A percentile compares a stretch with the other conserved stretches of the same genome.
These are phyloP conservation scores for Cataglyphis rosenhaueri DNA, from an alignment of 2,888 invertebrate species.

Conservation along the genomic window DNA sequence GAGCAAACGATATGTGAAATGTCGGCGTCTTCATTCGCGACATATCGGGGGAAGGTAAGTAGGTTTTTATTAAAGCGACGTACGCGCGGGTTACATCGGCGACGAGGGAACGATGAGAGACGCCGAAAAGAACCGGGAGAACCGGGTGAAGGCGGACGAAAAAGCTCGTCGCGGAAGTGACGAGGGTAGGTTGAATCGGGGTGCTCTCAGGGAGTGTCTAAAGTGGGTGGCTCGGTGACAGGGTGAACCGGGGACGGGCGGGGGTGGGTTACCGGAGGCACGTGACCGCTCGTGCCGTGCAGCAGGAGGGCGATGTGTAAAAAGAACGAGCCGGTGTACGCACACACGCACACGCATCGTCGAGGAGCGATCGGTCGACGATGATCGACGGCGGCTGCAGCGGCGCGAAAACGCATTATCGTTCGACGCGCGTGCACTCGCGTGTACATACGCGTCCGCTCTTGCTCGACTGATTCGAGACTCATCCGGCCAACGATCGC, in stretches of 20 bases:
- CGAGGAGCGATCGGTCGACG: conserved; percentile 74
- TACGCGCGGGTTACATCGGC: conserved; percentile 36
- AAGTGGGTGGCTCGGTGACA: conserved; percentile 84
- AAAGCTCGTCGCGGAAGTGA: conserved; percentile 78
- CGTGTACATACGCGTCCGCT: conserved; percentile 68
- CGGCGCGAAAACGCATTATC: conserved; percentile 78
- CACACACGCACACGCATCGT: conserved; percentile 47
- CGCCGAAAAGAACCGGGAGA: conserved; percentile 50
- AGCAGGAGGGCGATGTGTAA: conserved; percentile 73
- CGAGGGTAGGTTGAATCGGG: conserved; percentile 75
- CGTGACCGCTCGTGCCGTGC: conserved; percentile 82
- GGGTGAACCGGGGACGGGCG: conserved; percentile 67
- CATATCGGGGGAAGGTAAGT: conserved; percentile 72
- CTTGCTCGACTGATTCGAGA: conserved; percentile 56
- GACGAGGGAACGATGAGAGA: conserved; percentile 7
- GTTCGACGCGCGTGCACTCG: conserved; percentile 61
- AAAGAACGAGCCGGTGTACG: conserved; percentile 69
- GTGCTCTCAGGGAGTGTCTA: conserved; percentile 74
- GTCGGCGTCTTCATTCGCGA: conserved; percentile 58
- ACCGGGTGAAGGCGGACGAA: conserved; percentile 72
- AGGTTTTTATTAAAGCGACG: conserved; percentile 79
- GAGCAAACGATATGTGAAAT: conserved; percentile 48
- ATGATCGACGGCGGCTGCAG: conserved; percentile 71
- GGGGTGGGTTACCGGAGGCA: conserved; percentile 74
- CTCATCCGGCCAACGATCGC: conserved; percentile 75